Evolutionary conservation across 37 sponge, comb jelly and placozoan species (phyloP), one percentile per base, ranked within the genome.

Genomic region (Bolinopsis microptera): DNA sequence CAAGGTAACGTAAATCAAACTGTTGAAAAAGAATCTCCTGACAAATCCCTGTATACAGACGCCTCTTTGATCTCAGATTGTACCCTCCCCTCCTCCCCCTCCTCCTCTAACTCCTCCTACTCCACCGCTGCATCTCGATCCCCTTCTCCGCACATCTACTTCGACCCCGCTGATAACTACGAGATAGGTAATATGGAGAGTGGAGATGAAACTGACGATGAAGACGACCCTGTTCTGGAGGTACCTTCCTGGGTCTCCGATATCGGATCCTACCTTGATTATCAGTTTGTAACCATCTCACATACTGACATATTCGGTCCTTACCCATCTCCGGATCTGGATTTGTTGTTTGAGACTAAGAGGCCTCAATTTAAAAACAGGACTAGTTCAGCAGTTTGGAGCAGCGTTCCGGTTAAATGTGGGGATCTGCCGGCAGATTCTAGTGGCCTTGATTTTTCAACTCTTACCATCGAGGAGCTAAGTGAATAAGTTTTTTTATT

Each of bases 121-220:
- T 77, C 80, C 37, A 8, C 80, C 80, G 27, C 80, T 8, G 13
- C 34, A 1, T 77, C 33, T 18, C 37, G 21, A 21, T 77, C 80
- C 9, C 32, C 80, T 36, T 32, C 80, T 77, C 80, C 80, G 21
- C 80, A 32, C 36, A 16, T 22, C 3, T 77, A 77, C 80, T 77
- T 34, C 36, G 80, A 77, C 80, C 80, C 80, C 1, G 80, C 80
- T 9, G 80, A 77, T 77, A 77, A 77, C 80, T 77, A 77, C 80
- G 80, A 77, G 33, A 77, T 77, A 1, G 22, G 21, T 9, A 36
- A 77, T 21, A 34, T 77, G 36, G 36, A 77, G 21, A 77, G 80
- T 32, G 80, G 80, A 18, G 80, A 77, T 18, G 80, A 77, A 18
- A 77, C 80, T 34, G 80, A 77, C 36, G 80, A 77, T 18, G 80